Evolutionary conservation across 2,888 invertebrate genomes (phyloP), one percentile per base, ranked within the genome.

Genomic region (Germaria angustata): DNA sequence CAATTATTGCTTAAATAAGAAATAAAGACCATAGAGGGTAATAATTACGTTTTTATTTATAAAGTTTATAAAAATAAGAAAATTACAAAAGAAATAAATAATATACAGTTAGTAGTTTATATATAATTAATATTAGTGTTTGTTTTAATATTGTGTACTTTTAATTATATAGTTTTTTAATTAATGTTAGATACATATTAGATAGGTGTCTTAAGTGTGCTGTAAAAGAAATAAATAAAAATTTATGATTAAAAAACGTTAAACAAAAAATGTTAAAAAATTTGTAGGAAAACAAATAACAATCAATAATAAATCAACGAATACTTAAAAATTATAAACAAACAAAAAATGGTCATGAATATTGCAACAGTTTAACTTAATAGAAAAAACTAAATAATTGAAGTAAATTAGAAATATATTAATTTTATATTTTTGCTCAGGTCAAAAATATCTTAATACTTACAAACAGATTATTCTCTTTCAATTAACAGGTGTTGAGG

Each of bases 381-480:
- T 6, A 55, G 28, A 32, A 66, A 59, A 61, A 17, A 66, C 11
- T 20, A 9, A 53, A 63, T 9, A 22, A 61, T 24, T 44, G 51
- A 57, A 41, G 11, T 1, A 57, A 34, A 55, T 75, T 80, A 81
- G 69, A 73, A 84, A 85, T 86, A 88, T 88, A 88, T 86, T 88
- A 87, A 87, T 85, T 85, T 85, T 86, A 88, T 86, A 89, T 88
- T 90, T 90, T 90, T 90, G 90, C 90, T 86, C 90, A 84, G 32
- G 90, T 90, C 90, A 90, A 90, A 90, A 90, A 89, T 87, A 88
- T 86, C 86, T 88, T 89, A 90, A 90, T 89, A 90, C 85, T 84
- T 82, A 65, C 61, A 75, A 71, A 61, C 24, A 57, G 2, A 73
- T 15, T 28, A 28, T 5, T 51, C 55, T 55, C 63, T 32, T 46